A percentile compares a stretch with the other conserved stretches of the same genome.
phyloP scores from a whole-genome alignment of 2,888 invertebrate species.

The Xestia ashworthii region DNA sequence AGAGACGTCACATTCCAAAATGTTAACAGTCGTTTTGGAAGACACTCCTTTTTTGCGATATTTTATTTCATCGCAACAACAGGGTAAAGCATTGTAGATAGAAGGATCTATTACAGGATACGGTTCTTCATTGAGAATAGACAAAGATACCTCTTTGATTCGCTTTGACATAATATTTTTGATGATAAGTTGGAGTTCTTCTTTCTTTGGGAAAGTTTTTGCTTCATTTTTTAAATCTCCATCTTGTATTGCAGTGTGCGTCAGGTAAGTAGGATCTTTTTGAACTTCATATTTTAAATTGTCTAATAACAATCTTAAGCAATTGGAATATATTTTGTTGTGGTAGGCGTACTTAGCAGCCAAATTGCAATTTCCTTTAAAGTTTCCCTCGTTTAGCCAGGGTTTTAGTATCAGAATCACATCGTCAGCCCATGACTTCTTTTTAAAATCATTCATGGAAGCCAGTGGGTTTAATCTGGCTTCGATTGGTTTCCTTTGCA shows the following conservation, averaged over 20 bases:
- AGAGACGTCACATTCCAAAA: conserved; percentile 74
- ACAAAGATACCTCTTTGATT: conserved; percentile 84
- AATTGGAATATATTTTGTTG: conserved; percentile 79
- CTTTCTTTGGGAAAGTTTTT: conserved; percentile 69
- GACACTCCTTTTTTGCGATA: conserved; percentile 70
- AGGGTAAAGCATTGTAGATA: conserved; percentile 78
- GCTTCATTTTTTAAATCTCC: conserved; percentile 50
- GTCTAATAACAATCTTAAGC: conserved; percentile 78
- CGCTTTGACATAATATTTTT: conserved; percentile 83
- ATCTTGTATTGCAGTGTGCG: conserved; percentile 73
- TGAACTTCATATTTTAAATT: conserved; percentile 74
- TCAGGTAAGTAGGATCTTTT: conserved; percentile 74
- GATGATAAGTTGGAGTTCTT: conserved; percentile 79
- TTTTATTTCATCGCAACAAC: conserved; percentile 83
- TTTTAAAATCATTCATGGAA: conserved; percentile 80
- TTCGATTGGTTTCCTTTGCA: conserved; percentile 79
- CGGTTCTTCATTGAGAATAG: conserved; percentile 82
- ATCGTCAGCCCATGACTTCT: conserved; percentile 84
- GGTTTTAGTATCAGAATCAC: conserved; percentile 80
- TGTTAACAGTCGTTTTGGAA: conserved; percentile 59
- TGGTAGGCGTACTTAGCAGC: conserved; percentile 85
- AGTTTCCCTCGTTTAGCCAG: conserved; percentile 80
- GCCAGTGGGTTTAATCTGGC: conserved; percentile 78
- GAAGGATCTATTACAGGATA: conserved; percentile 77
- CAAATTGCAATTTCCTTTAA: conserved; percentile 81